Evolutionary conservation across 92 coral and sea anemone species (phyloP).

Genomic region (Diadumene lineata): DNA sequence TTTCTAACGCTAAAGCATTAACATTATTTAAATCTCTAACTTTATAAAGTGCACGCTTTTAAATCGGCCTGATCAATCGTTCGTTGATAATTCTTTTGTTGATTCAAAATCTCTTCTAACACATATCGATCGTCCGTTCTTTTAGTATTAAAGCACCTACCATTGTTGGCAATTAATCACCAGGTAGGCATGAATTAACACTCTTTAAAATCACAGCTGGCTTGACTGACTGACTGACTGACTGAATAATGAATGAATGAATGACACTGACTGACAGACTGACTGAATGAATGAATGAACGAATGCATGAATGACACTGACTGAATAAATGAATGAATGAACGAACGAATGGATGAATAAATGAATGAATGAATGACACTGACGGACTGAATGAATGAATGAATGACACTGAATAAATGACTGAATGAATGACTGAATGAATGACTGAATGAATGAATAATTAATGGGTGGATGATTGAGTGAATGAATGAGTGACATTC

Average conservation of each 20-base stretch:
- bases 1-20: neutral
- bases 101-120: slow-evolving; percentile 3
- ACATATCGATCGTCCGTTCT: slow-evolving; percentile 13
- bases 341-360: neutral
- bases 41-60: neutral
- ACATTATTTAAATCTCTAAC: neutral
- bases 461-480: neutral
- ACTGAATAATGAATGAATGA: no score
- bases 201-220: neutral
- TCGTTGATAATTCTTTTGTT: neutral
- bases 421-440: neutral
- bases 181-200: slow-evolving; percentile 10
- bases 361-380: neutral
- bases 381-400: neutral
- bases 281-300: neutral
- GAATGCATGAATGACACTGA: no score
- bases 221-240: neutral
- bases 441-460: neutral
- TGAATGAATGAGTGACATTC: neutral
- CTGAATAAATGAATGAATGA: neutral
- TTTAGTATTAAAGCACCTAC: slow-evolving; percentile 34
- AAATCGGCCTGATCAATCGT: slow-evolving; percentile 1
- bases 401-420: neutral
- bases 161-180: slow-evolving; percentile 37
- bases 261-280: neutral